Percentiles rank a stretch among this genome's conserved stretches.
Conservation (phyloP, 2,888 invertebrate genomes). For the Drosophila paracracens region DNA sequence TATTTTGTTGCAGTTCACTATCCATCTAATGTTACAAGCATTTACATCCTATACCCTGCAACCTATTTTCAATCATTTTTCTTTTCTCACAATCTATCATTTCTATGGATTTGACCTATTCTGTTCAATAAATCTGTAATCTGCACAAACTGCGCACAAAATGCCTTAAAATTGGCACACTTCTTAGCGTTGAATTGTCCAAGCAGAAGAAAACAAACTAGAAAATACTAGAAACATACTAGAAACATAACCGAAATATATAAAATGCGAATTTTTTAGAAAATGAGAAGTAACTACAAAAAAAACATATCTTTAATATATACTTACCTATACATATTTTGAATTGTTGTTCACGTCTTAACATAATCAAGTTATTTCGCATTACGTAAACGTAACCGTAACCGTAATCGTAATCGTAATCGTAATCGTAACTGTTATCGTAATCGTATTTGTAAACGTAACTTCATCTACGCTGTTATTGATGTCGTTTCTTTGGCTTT, state of each 20-base stretch:
- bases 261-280: constrained; percentile 23
- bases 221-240: constrained; percentile 23
- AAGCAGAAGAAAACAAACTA: constrained; percentile 39
- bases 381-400: constrained; percentile 52
- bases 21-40: background rate
- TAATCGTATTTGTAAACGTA: constrained; percentile 58
- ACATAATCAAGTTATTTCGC: constrained; percentile 60
- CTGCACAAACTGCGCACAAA: constrained; percentile 57
- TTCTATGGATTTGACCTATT: background rate
- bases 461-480: constrained; percentile 69
- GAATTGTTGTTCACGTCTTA: constrained; percentile 74
- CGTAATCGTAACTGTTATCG: constrained; percentile 54
- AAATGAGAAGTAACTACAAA: constrained; percentile 12
- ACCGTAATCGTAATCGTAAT: constrained; percentile 53
- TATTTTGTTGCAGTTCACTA: constrained; percentile 56
- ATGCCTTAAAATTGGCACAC: constrained; percentile 80
- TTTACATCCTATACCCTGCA: background rate
- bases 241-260: constrained; percentile 17
- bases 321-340: constrained; percentile 55
- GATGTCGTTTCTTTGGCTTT: constrained; percentile 65
- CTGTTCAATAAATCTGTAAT: constrained; percentile 6
- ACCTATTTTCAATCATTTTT: background rate
- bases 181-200: constrained; percentile 72
- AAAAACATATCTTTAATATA: constrained; percentile 31
- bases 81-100: background rate